phyloP scores from a whole-genome alignment of 2,113 vertebrate species.

The Sclerurus mexicanus region DNA sequence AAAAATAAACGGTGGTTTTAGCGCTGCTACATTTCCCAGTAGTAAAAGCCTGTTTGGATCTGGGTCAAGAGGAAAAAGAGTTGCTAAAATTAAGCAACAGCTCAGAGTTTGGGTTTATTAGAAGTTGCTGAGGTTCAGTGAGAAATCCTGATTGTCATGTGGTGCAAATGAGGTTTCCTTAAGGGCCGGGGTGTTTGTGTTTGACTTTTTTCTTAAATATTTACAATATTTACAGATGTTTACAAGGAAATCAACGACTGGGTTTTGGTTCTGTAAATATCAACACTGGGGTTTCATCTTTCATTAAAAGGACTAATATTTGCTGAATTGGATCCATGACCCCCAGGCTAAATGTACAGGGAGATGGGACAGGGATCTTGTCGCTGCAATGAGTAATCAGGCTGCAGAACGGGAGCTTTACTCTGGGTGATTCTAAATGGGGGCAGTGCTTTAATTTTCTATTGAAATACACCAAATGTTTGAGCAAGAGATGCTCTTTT shows the following conservation, averaged over 20 bases:
- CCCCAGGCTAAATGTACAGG: neutral
- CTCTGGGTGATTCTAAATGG: accelerated
- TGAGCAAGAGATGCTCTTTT: neutral
- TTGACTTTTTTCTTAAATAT: neutral
- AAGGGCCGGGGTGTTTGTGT: neutral
- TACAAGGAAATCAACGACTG: neutral
- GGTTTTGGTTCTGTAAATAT: neutral
- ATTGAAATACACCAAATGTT: neutral
- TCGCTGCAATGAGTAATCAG: accelerated
- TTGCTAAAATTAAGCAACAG: neutral
- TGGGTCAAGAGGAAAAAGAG: neutral
- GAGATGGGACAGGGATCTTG: neutral
- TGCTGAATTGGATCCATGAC: neutral
- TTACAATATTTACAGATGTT: neutral
- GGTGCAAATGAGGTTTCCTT: neutral
- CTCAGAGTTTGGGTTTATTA: neutral
- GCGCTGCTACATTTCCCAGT: neutral
- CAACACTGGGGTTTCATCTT: accelerated
- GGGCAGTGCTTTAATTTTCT: accelerated
- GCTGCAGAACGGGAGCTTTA: neutral
- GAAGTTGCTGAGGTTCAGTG: neutral
- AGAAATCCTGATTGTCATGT: neutral
- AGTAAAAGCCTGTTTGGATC: neutral
- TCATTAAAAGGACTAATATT: neutral
- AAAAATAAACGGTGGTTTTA: neutral